A percentile compares a stretch with the other conserved stretches of the same genome.
Evolutionary conservation across 2,888 invertebrate genomes (phyloP).

Genomic region (Chaetogeoica ovagalla): DNA sequence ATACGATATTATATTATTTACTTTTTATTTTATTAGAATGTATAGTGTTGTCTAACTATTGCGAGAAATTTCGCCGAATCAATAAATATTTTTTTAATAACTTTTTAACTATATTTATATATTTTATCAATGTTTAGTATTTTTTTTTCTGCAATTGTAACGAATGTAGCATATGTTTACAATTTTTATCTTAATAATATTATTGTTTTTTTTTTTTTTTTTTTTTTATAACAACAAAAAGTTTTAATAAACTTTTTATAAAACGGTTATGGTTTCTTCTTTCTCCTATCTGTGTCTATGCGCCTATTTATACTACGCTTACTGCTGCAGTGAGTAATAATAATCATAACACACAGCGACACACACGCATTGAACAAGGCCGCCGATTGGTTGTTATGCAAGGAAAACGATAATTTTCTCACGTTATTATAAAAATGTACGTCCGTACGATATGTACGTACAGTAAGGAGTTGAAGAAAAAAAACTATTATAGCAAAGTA

Average conservation of each 20-base stretch:
- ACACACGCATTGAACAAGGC: too few species aligned
- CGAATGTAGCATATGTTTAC: constrained; percentile 38
- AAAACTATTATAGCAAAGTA: too few species aligned
- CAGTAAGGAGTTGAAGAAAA: too few species aligned
- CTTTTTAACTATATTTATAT: constrained; percentile 15
- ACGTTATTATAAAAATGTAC: too few species aligned
- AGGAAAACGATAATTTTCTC: too few species aligned
- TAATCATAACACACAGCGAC: too few species aligned
- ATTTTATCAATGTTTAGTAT: constrained; percentile 33
- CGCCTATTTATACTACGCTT: constrained; percentile 23
- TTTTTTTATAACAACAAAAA: constrained; percentile 28
- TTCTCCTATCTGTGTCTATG: constrained; percentile 31
- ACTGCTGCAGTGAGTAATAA: background rate
- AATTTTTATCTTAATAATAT: constrained; percentile 20
- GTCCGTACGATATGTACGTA: too few species aligned
- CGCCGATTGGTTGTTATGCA: too few species aligned
- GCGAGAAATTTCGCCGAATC: constrained; percentile 19
- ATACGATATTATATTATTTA: constrained; percentile 9
- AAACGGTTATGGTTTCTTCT: constrained; percentile 51
- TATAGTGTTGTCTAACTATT: constrained; percentile 46
- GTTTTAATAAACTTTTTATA: constrained; percentile 47
- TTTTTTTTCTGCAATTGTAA: constrained; percentile 37
- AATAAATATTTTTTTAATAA: constrained; percentile 26
- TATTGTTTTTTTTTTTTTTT: constrained; percentile 41
- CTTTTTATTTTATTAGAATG: constrained; percentile 21